Evolutionary conservation across 2,113 vertebrate genomes (phyloP), one percentile per base, ranked within the genome.

Genomic region (Shinisaurus crocodilurus): DNA sequence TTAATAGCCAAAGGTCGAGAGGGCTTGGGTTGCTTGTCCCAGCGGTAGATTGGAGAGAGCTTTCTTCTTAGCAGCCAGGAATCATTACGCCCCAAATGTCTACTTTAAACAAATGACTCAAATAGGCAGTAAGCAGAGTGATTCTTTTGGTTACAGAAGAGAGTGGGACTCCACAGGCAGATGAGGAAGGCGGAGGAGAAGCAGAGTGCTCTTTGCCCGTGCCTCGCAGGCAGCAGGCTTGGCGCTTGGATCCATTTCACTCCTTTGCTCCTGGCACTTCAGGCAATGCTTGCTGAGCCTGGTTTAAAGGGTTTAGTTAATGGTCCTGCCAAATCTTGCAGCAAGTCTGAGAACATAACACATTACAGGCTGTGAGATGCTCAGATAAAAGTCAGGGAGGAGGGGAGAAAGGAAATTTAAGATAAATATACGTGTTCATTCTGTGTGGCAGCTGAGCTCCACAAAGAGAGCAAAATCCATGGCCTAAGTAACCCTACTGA

Each of bases 51-150:
- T 80, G 92, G 87, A 45, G 91, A 91, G 86, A 92, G 88, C 84
- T 90, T 93, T 93, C 86, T 91, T 87, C 90, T 57, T 86, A 85
- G 88, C 92, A 92, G 94, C 88, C 92, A 94, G 93, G 94, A 95
- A 89, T 95, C 94, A 93, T 93, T 93, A 93, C 9, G 32, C 87
- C 91, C 45, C 85, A 85, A 90, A 92, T 82, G 90, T 88, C 89
- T 88, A 87, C 90, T 92, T 94, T 95, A 94, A 95, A 94, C 88
- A 92, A 92, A 87, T 76, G 88, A 40, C 23, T 89, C 18, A 88
- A 94, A 92, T 91, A 94, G 91, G 90, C 80, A 86, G 87, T 91
- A 91, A 74, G 43, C 85, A 67, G 32, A 0, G 0, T 13, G 80
- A 60, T 87, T 89, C 76, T 91, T 93, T 91, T 89, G 32, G 13